These are phyloP conservation scores for Bombus picipes DNA, from an alignment of 1,140 invertebrate species.

Conservation along the genomic window DNA sequence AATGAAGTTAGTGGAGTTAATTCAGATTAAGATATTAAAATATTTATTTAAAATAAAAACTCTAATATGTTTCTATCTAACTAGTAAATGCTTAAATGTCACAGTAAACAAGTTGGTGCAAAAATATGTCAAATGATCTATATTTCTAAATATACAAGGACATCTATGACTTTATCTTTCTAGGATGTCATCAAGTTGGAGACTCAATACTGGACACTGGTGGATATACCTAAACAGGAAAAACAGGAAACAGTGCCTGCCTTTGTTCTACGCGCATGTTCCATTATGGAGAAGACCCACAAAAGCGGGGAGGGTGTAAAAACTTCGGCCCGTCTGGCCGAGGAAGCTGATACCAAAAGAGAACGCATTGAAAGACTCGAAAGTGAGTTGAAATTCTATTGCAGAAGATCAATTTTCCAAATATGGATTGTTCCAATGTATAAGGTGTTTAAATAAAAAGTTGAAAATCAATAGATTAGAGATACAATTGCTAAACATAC, in stretches of 20 bases:
- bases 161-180: slow-evolving; percentile 64
- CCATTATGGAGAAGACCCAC: slow-evolving; percentile 95
- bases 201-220: slow-evolving; percentile 95
- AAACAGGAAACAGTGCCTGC: slow-evolving; percentile 95
- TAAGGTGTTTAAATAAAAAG: background rate
- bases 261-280: slow-evolving; percentile 94
- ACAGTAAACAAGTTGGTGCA: background rate
- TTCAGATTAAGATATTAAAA: no score
- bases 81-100: background rate
- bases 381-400: slow-evolving; percentile 83
- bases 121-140: background rate
- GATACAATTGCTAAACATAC: no score
- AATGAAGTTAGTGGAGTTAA: no score
- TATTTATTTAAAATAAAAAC: no score
- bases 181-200: slow-evolving; percentile 96
- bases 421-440: no score
- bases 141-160: background rate
- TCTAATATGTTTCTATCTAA: no score
- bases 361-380: slow-evolving; percentile 93
- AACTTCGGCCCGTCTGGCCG: slow-evolving; percentile 90
- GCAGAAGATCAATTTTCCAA: background rate
- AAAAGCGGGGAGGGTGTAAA: slow-evolving; percentile 94
- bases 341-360: slow-evolving; percentile 91
- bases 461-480: background rate
- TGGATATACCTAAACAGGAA: slow-evolving; percentile 94